phyloP scores from a whole-genome alignment of 2,113 vertebrate genomes.

The Cathartes aura region DNA sequence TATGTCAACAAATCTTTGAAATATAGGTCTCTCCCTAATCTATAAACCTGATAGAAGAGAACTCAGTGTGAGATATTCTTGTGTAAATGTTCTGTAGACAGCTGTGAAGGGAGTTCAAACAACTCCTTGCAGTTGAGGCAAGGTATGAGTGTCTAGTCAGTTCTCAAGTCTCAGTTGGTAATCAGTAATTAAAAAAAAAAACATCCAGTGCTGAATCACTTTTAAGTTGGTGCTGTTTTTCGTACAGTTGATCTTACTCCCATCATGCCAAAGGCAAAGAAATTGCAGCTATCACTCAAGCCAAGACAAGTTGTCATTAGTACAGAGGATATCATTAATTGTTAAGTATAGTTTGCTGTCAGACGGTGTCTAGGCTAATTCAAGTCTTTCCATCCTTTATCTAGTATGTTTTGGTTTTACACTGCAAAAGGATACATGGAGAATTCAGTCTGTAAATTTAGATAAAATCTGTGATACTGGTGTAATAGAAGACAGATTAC shows the following conservation, averaged over 20 bases:
- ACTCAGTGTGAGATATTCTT: fast-evolving
- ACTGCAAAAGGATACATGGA: not conserved
- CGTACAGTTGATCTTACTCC: not conserved
- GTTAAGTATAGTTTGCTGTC: slow-evolving; percentile 22
- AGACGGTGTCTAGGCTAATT: slow-evolving; percentile 10
- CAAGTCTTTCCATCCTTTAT: not conserved
- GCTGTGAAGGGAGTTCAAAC: not conserved
- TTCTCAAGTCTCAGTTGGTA: not conserved
- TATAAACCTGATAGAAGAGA: not conserved
- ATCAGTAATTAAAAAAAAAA: not conserved
- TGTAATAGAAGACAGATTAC: not conserved
- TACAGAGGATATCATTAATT: slow-evolving; percentile 33
- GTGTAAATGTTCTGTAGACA: fast-evolving
- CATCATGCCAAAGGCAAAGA: slow-evolving; percentile 41
- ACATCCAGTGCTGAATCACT: slow-evolving; percentile 13
- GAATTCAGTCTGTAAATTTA: not conserved
- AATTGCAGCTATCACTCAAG: slow-evolving; percentile 29
- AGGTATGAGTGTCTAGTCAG: not conserved
- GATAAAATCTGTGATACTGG: not conserved
- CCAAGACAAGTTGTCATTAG: slow-evolving; percentile 49
- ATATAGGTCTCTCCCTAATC: not conserved
- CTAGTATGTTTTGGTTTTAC: not conserved
- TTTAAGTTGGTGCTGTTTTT: not conserved
- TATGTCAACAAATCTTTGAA: not conserved
- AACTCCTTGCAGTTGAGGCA: not conserved